These are phyloP conservation scores for Aramus guarauna DNA, from an alignment of 2,113 vertebrate species.

Conservation along the genomic window DNA sequence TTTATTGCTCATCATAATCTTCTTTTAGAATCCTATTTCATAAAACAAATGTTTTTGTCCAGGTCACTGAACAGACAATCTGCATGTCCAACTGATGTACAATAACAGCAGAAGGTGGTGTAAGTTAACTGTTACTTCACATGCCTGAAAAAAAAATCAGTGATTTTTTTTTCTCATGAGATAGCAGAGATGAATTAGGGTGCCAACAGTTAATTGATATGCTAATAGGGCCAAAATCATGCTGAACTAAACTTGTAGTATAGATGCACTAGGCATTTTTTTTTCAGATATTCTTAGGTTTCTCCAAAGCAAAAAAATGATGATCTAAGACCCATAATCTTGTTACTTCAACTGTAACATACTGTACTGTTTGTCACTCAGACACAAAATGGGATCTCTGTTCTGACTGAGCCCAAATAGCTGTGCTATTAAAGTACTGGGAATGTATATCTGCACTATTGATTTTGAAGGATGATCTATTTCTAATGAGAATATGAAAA, in stretches of 20 bases:
- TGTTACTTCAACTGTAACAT: not conserved
- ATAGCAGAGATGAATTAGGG: not conserved
- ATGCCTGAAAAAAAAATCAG: not conserved
- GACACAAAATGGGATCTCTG: not conserved
- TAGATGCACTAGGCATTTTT: not conserved
- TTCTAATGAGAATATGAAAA: not conserved
- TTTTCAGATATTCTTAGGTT: not conserved
- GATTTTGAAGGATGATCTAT: not conserved
- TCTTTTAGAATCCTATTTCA: not conserved
- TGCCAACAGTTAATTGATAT: not conserved
- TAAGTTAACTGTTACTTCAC: not conserved
- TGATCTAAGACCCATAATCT: not conserved
- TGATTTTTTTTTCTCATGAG: not conserved
- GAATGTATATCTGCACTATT: not conserved
- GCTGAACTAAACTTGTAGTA: not conserved
- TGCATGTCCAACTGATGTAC: not conserved
- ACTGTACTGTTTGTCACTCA: not conserved
- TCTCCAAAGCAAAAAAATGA: not conserved
- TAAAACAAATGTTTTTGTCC: not conserved
- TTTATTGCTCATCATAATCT: not conserved
- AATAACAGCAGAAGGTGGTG: not conserved
- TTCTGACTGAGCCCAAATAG: not conserved
- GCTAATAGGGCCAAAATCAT: not conserved
- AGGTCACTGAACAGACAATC: not conserved
- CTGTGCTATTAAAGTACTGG: not conserved